Evolutionary conservation across 2,113 vertebrate species (phyloP).

Genomic region (Glareola pratincola): DNA sequence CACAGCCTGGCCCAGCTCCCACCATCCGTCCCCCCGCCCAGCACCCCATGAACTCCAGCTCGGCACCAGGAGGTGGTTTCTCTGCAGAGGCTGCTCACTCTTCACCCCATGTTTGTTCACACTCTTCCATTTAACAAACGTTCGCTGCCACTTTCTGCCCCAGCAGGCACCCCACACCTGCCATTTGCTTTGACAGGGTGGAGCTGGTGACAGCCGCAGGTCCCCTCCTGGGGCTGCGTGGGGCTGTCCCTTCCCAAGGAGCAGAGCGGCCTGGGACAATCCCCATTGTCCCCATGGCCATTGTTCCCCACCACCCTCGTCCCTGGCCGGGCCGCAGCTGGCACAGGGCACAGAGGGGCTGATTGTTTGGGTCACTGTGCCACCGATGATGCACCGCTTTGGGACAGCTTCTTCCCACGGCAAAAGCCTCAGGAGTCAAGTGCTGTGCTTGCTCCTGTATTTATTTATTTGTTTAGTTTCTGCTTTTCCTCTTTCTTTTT

Average conservation of each 20-base stretch:
- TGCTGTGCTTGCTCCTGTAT: not conserved
- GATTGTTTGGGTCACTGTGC: not conserved
- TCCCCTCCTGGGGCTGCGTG: not conserved
- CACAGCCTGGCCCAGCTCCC: not conserved
- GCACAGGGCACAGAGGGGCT: not conserved
- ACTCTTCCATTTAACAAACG: not conserved
- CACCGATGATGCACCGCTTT: not conserved
- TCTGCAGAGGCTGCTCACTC: not conserved
- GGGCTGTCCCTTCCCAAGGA: not conserved
- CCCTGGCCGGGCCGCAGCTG: not conserved
- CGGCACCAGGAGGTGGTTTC: not conserved
- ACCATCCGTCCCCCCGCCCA: not conserved
- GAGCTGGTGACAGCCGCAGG: not conserved
- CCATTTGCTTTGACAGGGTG: not conserved
- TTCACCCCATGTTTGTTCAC: rapidly evolving
- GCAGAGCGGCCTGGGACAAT: not conserved
- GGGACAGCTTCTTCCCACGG: constrained; percentile 17
- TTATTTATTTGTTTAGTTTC: not conserved
- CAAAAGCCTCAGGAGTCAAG: not conserved
- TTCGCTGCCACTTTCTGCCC: not conserved
- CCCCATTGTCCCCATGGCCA: not conserved
- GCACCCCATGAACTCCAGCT: not conserved
- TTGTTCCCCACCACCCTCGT: not conserved
- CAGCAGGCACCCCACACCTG: not conserved
- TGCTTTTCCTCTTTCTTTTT: not conserved